A percentile compares a stretch with the other conserved stretches of the same genome.
Evolutionary conservation across 2,113 vertebrate species (phyloP).

Genomic region (Tachysurus vachellii): DNA sequence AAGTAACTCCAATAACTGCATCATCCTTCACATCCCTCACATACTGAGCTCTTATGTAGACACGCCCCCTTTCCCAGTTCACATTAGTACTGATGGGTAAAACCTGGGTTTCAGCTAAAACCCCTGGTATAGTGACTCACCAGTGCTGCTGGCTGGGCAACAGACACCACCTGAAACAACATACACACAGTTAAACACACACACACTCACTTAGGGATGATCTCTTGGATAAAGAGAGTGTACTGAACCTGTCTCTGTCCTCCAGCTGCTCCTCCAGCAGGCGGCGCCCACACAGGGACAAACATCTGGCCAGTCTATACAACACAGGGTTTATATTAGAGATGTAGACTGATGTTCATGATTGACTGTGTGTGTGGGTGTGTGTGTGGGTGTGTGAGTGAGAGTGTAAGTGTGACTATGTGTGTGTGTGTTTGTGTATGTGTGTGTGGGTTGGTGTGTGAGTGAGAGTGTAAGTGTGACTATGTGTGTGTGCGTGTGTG

Average conservation of each 20-base stretch:
- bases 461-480: too few relatives aligned
- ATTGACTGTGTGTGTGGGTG: background rate
- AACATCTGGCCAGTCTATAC: background rate
- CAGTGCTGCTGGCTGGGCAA: background rate
- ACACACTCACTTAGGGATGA: background rate
- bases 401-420: too few relatives aligned
- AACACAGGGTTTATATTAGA: background rate
- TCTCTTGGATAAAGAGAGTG: background rate
- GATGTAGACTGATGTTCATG: background rate
- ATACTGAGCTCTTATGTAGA: background rate
- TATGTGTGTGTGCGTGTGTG: constrained; percentile 27
- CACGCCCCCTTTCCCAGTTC: background rate
- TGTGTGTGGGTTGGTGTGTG: constrained; percentile 20
- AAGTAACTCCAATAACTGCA: background rate
- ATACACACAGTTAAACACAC: background rate
- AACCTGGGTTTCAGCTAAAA: background rate
- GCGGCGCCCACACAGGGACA: constrained; percentile 8
- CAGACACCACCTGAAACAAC: constrained; percentile 35
- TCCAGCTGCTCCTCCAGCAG: constrained; percentile 13
- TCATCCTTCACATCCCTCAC: background rate
- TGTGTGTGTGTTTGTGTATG: constrained; percentile 24
- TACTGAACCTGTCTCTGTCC: constrained; percentile 20
- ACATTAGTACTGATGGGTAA: background rate
- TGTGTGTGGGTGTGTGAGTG: constrained; percentile 22
- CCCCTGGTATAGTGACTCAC: constrained; percentile 3